Evolutionary conservation across 2,888 invertebrate genomes (phyloP), one percentile per base, ranked within the genome.

Genomic region (Terebella lapidaria): DNA sequence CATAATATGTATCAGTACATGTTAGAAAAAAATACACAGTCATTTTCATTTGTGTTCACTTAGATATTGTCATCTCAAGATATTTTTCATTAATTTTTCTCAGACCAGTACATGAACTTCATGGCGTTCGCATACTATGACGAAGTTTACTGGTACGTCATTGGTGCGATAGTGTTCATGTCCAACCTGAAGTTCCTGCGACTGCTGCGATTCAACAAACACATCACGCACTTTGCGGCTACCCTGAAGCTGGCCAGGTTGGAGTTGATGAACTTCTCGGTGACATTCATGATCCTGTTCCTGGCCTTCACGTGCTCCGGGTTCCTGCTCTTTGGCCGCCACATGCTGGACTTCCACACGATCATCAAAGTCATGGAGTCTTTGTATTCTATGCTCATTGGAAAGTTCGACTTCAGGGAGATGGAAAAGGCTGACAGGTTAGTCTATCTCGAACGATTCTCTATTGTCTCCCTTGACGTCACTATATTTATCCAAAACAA

Each of bases 381-480:
- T 1, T 58, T 65, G 26, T 67, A 66, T 35, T 60, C 67, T 20
- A 67, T 71, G 55, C 58, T 68, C 20, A 54, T 71, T 35, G 68
- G 68, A 22, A 63, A 62, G 57, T 68, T 69, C 56, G 63, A 67
- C 45, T 66, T 70, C 49, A n/a, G 52, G 10, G 66, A 60, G 24
- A 55, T 70, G 55, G 53, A 27, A 24, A 3, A 54, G 10, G 46
- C 35, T 3, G 49, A 55, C 51, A 51, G 54, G 61, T 60, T 5
- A 28, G 45, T 26, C n/a, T n/a, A n/a, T n/a, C n/a, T n/a, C n/a
- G n/a, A n/a, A n/a, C n/a, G n/a, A n/a, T n/a, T n/a, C n/a, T n/a
- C n/a, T n/a, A n/a, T n/a, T n/a, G n/a, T n/a, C n/a, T n/a, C n/a
- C n/a, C n/a, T n/a, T n/a, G n/a, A n/a, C n/a, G n/a, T n/a, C n/a